Evolutionary conservation across 2,113 vertebrate species (phyloP).

Genomic region (Tychaedon coryphoeus): DNA sequence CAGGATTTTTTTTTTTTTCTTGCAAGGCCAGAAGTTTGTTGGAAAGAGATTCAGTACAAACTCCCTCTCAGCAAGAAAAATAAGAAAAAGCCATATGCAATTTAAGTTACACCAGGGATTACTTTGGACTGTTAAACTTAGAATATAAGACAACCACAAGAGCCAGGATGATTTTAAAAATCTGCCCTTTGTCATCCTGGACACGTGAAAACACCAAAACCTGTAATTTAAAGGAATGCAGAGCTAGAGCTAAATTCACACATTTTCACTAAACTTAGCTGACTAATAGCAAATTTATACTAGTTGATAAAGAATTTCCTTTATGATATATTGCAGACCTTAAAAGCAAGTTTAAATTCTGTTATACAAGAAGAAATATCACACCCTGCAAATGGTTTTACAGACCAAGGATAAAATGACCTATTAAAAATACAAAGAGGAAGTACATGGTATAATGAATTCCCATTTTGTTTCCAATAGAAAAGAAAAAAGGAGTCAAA

Average conservation of each 20-base stretch:
- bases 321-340: background rate
- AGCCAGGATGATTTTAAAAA: background rate
- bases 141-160: background rate
- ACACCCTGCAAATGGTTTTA: background rate
- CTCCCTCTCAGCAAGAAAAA: background rate
- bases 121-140: background rate
- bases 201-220: background rate
- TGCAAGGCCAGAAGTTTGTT: background rate
- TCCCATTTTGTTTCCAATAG: background rate
- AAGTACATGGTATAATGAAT: background rate
- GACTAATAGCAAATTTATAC: background rate
- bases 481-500: background rate
- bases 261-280: background rate
- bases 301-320: background rate
- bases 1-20: background rate
- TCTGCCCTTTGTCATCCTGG: background rate
- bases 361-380: background rate
- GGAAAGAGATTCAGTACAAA: background rate
- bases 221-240: background rate
- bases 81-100: background rate
- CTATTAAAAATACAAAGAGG: background rate
- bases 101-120: background rate
- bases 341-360: background rate
- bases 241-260: background rate
- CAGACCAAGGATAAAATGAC: background rate